phyloP scores from a whole-genome alignment of 1,140 invertebrate genomes.

The Centruroides vittatus region DNA sequence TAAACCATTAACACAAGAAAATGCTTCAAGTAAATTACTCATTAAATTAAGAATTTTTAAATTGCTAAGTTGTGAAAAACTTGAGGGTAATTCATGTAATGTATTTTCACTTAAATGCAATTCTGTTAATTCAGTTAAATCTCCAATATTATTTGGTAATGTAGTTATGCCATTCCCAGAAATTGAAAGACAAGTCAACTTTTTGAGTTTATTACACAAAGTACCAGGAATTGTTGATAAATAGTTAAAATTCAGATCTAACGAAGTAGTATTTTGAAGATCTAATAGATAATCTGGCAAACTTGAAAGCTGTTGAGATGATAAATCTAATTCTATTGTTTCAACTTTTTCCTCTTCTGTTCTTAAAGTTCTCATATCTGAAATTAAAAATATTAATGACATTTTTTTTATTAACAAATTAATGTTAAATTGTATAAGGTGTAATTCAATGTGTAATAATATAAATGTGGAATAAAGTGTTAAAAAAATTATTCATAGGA shows the following conservation, averaged over 20 bases:
- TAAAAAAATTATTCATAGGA: too few relatives aligned
- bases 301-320: not conserved
- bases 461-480: too few relatives aligned
- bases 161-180: slow-evolving; percentile 5
- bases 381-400: too few relatives aligned
- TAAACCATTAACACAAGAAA: not conserved
- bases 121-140: not conserved
- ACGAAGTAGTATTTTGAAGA: not conserved
- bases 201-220: not conserved
- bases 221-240: not conserved
- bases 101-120: slow-evolving; percentile 9
- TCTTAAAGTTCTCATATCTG: too few relatives aligned
- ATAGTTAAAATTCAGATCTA: slow-evolving; percentile 6
- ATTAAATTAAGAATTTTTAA: slow-evolving; percentile 4
- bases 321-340: too few relatives aligned
- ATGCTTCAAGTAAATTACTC: not conserved
- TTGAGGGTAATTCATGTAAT: slow-evolving; percentile 2
- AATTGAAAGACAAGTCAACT: not conserved
- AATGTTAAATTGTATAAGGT: too few relatives aligned
- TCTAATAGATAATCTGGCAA: not conserved
- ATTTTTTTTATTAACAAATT: too few relatives aligned
- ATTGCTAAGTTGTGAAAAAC: not conserved
- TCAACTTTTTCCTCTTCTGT: too few relatives aligned
- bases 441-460: too few relatives aligned
- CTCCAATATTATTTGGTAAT: slow-evolving; percentile 1